phyloP scores from a whole-genome alignment of 1,140 invertebrate species.

The Colletes gigas region DNA sequence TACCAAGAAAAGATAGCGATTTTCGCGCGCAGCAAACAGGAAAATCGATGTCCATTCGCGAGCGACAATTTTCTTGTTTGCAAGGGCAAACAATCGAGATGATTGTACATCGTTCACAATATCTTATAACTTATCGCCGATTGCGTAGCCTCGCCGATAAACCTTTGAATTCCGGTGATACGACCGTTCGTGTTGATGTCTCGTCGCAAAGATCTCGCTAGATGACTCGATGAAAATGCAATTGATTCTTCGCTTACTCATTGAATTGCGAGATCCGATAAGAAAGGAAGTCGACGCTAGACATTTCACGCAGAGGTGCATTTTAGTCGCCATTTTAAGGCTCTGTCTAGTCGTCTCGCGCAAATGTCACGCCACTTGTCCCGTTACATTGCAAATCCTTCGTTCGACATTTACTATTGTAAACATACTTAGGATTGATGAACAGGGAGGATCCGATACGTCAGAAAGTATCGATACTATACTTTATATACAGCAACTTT shows the following conservation, averaged over 20 bases:
- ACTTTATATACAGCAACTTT: no score
- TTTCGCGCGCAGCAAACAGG: no score
- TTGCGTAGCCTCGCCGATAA: not conserved
- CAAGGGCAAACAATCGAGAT: no score
- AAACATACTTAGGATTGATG: no score
- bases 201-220: not conserved
- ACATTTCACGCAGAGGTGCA: not conserved
- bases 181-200: not conserved
- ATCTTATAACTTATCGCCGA: not conserved
- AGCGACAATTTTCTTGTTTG: no score
- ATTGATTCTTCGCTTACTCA: not conserved
- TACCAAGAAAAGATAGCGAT: no score
- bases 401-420: not conserved
- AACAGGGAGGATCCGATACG: no score
- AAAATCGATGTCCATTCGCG: no score
- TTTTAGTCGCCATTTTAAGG: not conserved
- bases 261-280: not conserved
- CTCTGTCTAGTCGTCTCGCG: not conserved
- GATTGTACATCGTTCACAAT: not conserved
- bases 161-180: not conserved
- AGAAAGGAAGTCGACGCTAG: not conserved
- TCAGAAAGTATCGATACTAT: no score
- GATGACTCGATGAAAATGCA: not conserved
- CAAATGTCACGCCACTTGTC: not conserved
- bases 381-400: not conserved